Evolutionary conservation across 2,888 invertebrate genomes (phyloP).

Genomic region (Conus canariensis): DNA sequence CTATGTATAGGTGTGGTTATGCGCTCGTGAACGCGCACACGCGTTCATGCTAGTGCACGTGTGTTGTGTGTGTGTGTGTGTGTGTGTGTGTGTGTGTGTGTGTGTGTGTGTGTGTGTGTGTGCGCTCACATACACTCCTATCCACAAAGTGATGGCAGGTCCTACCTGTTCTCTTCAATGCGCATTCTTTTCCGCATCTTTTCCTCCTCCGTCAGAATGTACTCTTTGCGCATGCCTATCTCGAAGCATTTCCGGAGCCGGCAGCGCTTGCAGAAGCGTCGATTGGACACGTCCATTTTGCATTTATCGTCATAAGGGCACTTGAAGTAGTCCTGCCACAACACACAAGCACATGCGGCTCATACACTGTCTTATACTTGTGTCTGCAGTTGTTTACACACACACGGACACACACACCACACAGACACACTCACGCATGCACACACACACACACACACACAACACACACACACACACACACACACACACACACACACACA

Average conservation of each 20-base stretch:
- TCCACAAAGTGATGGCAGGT: background rate
- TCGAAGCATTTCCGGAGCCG: slow-evolving; percentile 94
- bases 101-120: too few species aligned
- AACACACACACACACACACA: too few species aligned
- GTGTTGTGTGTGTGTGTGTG: too few species aligned
- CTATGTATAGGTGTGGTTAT: too few species aligned
- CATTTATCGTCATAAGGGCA: slow-evolving; percentile 97
- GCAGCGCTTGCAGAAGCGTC: slow-evolving; percentile 98
- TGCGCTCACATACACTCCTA: too few species aligned
- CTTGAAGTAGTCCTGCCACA: slow-evolving; percentile 83
- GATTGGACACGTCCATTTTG: slow-evolving; percentile 93
- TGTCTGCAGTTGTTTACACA: background rate
- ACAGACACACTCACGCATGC: background rate
- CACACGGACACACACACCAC: background rate
- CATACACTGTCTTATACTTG: background rate
- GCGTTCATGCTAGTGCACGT: too few species aligned
- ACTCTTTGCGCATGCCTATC: slow-evolving; percentile 98
- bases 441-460: too few species aligned
- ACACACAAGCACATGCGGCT: background rate
- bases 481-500: too few species aligned
- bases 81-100: too few species aligned
- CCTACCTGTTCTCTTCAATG: slow-evolving; percentile 91
- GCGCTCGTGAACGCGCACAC: too few species aligned
- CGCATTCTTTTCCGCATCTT: slow-evolving; percentile 87
- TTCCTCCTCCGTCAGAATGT: slow-evolving; percentile 98